Conservation (phyloP, 2,797 vertebrate genomes). For the Sternarchorhynchus goeldii region DNA sequence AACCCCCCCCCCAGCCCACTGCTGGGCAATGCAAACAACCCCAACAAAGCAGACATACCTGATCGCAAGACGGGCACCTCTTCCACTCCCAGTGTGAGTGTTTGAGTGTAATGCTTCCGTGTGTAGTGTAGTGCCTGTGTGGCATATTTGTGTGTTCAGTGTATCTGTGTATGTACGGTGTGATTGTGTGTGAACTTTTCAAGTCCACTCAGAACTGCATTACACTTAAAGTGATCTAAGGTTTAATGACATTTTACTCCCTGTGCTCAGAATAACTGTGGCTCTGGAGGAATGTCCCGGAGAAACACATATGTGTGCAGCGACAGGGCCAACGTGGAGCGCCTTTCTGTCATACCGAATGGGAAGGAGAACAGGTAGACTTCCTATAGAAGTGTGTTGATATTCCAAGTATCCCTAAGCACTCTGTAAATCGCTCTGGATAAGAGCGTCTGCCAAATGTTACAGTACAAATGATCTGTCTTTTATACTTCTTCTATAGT, state of each 20-base stretch:
- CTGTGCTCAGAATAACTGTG: slow-evolving; percentile 81
- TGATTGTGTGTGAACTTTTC: neutral
- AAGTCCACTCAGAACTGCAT: too few species aligned
- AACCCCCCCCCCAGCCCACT: slow-evolving; percentile 86
- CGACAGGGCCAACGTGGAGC: slow-evolving; percentile 89
- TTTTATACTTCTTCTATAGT: neutral
- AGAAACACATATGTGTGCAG: slow-evolving; percentile 98
- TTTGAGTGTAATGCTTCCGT: neutral
- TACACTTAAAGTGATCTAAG: neutral
- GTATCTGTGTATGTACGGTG: too few species aligned
- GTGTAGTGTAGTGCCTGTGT: too few species aligned
- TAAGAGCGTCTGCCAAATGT: too few species aligned
- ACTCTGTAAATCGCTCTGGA: too few species aligned
- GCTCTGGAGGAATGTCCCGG: slow-evolving; percentile 91
- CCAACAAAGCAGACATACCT: slow-evolving; percentile 98
- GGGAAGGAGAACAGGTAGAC: slow-evolving; percentile 96
- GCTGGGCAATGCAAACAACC: slow-evolving; percentile 94
- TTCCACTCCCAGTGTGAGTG: slow-evolving; percentile 88
- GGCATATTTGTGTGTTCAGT: too few species aligned
- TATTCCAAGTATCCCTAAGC: too few species aligned
- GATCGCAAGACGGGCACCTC: slow-evolving; percentile 90
- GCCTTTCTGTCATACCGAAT: slow-evolving; percentile 95
- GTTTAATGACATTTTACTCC: neutral
- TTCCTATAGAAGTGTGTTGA: neutral
- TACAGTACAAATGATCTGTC: neutral